These are phyloP conservation scores for Lithosia quadra DNA, from an alignment of 2,888 invertebrate species.

Conservation along the genomic window DNA sequence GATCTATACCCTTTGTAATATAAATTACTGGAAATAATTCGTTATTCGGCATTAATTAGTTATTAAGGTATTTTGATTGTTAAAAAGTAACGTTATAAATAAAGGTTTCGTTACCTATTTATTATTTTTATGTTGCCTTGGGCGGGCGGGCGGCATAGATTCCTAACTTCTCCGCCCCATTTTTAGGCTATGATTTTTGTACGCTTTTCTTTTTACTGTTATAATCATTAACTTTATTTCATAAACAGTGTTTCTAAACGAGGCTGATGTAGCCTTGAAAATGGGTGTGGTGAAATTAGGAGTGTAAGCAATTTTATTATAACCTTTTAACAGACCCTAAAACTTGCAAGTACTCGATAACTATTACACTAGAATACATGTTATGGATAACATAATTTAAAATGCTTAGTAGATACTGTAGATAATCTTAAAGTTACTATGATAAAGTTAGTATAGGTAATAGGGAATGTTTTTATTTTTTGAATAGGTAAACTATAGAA, in stretches of 20 bases:
- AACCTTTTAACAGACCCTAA: not conserved
- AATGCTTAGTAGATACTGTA: not conserved
- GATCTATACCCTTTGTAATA: conserved; percentile 37
- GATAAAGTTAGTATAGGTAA: too few relatives aligned
- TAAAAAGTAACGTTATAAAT: conserved; percentile 26
- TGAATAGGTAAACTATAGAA: too few relatives aligned
- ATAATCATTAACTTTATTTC: not conserved
- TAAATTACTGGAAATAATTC: conserved; percentile 33
- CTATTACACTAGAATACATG: not conserved
- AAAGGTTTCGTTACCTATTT: conserved; percentile 41
- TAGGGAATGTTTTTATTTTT: too few relatives aligned
- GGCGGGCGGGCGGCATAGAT: conserved; percentile 33
- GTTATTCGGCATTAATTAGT: conserved; percentile 24
- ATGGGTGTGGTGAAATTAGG: not conserved
- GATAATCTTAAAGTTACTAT: too few relatives aligned
- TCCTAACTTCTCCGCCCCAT: conserved; percentile 19
- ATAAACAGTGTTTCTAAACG: not conserved
- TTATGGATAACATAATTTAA: too few relatives aligned
- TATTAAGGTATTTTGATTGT: conserved; percentile 44
- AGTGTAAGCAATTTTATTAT: not conserved
- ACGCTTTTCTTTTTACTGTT: not conserved
- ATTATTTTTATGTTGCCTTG: conserved; percentile 31
- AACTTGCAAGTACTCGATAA: not conserved
- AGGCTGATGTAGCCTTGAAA: not conserved
- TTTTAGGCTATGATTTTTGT: not conserved